Evolutionary conservation across 37 sponge, comb jelly and placozoan genomes (phyloP).

Genomic region (Amphimedon queenslandica): DNA sequence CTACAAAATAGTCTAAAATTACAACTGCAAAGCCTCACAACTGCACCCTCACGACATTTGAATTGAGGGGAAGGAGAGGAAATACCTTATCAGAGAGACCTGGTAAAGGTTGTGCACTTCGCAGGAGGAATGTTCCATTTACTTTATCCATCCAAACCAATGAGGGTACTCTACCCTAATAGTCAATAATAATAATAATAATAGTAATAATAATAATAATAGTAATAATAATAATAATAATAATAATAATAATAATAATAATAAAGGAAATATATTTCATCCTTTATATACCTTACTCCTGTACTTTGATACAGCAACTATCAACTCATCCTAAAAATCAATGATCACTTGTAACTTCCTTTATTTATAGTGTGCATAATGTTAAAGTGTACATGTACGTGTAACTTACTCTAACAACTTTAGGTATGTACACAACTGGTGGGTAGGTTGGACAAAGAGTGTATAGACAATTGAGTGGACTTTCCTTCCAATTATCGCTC

Average conservation of each 20-base stretch:
- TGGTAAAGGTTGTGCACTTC: slow-evolving; percentile 92
- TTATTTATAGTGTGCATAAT: not conserved
- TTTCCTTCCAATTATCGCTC: slow-evolving; percentile 42
- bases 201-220: not conserved
- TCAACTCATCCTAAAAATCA: slow-evolving; percentile 4
- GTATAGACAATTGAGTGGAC: slow-evolving; percentile 64
- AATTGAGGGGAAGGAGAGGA: no score
- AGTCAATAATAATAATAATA: not conserved
- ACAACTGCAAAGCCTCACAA: no score
- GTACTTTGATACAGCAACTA: slow-evolving; percentile 62
- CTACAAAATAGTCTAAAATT: no score
- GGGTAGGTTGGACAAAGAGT: slow-evolving; percentile 69
- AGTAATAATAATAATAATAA: not conserved
- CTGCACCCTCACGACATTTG: no score
- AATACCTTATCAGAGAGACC: slow-evolving; percentile 74
- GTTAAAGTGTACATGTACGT: not conserved
- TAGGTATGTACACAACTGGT: slow-evolving; percentile 63
- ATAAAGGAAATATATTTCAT: not conserved
- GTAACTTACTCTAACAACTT: slow-evolving; percentile 12
- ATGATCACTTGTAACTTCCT: not conserved
- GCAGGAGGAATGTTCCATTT: slow-evolving; percentile 69
- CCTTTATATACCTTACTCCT: slow-evolving; percentile 92
- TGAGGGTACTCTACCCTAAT: slow-evolving; percentile 73
- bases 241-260: not conserved
- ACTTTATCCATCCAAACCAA: slow-evolving; percentile 80